phyloP scores from a whole-genome alignment of 2,797 vertebrate genomes.

The Hipposideros larvatus region DNA sequence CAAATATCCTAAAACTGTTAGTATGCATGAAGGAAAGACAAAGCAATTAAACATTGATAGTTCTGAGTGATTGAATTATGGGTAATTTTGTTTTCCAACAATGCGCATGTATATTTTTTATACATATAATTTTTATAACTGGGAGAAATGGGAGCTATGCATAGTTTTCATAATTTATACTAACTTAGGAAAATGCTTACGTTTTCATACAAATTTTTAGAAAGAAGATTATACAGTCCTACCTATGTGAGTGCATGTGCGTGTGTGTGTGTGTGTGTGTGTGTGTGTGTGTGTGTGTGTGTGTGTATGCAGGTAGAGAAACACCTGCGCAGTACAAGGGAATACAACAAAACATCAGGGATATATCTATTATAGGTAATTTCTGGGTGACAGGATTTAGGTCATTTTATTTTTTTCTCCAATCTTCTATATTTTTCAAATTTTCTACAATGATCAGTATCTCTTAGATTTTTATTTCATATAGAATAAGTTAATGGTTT shows the following conservation, averaged over 20 bases:
- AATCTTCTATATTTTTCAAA: neutral
- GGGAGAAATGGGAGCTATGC: neutral
- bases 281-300: neutral
- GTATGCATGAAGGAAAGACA: neutral
- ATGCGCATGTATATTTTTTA: neutral
- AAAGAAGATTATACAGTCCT: neutral
- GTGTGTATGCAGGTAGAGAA: neutral
- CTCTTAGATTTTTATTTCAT: constrained; percentile 5
- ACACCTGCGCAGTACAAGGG: neutral
- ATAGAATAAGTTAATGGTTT: neutral
- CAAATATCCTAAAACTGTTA: neutral
- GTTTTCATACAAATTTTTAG: neutral
- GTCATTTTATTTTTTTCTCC: neutral
- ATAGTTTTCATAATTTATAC: constrained; percentile 37
- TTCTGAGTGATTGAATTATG: constrained; percentile 4
- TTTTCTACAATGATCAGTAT: constrained; percentile 15
- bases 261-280: neutral
- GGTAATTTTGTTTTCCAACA: neutral
- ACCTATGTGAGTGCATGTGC: neutral
- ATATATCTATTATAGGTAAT: neutral
- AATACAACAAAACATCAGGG: neutral
- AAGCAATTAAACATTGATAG: neutral
- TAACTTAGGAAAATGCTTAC: constrained; percentile 30
- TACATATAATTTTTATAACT: neutral
- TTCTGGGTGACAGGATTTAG: neutral